Base-by-base conservation (phyloP, 2,113 vertebrate species). In the Vulpes ferrilata region DNA sequence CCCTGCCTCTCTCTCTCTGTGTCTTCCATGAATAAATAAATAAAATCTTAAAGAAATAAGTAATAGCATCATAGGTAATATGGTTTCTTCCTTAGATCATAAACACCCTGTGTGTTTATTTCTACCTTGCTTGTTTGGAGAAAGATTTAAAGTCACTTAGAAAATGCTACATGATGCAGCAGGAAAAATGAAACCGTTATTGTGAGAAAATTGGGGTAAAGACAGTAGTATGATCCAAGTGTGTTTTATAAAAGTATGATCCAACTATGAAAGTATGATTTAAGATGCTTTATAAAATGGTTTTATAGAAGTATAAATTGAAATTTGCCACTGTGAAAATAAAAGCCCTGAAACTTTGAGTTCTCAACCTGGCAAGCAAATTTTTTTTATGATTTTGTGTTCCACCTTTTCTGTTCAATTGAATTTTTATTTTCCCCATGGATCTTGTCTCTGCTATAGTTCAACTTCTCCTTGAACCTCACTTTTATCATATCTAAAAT, bases 121-220 rank as follows among this genome's bases (percentile, higher is more conserved):
- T 92, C 85, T 93, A 81, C 86, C 59, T 59, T 95, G 15, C 48
- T 57, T 95, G 5, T 85, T 95, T 97, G 48, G 60, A 89, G 55
- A 96, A 89, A 25, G 55, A 74, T 22, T 88, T 97, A 93, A 89
- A 57, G 43, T 92, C 71, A 92, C 25, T 93, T 82, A 43, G 30
- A 90, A 95, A 96, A 93, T 32, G 86, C 74, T 32, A 35, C 17
- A 22, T 62, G 30, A 78, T 60, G 9, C 55, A 82, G 32, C 76
- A 96, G 96, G 55, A 96, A 17, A 92, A 95, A 22, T 93, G 19
- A 86, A 95, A 88, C n/a, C n/a, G 1, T 73, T 62, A 88, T n/a
- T 43, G 11, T 90, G 23, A 96, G 74, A 89, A 92, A 95, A 82
- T 20, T 78, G 60, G 69, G 38, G 20, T 20, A 71, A 80, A 80